Conservation (phyloP, 2,797 vertebrate genomes). For the Anabacerthia variegaticeps region DNA sequence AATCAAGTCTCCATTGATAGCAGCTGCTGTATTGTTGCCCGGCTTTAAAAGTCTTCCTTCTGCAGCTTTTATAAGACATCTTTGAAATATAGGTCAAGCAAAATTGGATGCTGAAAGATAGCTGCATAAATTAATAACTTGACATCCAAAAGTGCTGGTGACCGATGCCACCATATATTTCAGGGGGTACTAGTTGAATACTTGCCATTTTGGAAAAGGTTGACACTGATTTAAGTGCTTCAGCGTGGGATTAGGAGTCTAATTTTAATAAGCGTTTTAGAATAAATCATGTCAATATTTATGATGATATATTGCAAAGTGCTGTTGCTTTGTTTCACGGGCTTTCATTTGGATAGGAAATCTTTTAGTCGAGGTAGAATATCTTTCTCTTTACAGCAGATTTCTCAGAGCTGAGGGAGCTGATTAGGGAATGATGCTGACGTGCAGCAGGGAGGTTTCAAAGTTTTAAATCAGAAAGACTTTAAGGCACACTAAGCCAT, state of each 20-base stretch:
- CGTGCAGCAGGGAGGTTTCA: neutral
- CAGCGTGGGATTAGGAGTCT: slow-evolving; percentile 25
- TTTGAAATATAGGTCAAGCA: slow-evolving; percentile 16
- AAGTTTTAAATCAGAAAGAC: neutral
- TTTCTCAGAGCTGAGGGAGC: neutral
- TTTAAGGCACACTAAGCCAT: neutral
- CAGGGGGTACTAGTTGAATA: neutral
- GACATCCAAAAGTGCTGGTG: slow-evolving; percentile 14
- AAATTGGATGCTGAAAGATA: slow-evolving; percentile 33
- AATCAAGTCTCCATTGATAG: slow-evolving; percentile 7
- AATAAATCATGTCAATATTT: slow-evolving; percentile 38
- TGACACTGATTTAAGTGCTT: slow-evolving; percentile 31
- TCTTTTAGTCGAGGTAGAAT: neutral
- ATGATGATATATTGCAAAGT: neutral
- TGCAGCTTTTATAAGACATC: neutral
- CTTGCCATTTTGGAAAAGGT: neutral
- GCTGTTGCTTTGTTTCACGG: slow-evolving; percentile 21
- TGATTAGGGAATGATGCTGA: neutral
- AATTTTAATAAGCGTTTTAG: slow-evolving; percentile 40
- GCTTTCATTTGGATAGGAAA: slow-evolving; percentile 18
- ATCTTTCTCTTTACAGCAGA: neutral
- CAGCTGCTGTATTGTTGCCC: neutral
- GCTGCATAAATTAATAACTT: neutral
- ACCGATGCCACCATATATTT: slow-evolving; percentile 16
- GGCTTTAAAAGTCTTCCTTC: neutral